Evolutionary conservation across 2,888 invertebrate species (phyloP).

Genomic region (Pantelozetes paolii): DNA sequence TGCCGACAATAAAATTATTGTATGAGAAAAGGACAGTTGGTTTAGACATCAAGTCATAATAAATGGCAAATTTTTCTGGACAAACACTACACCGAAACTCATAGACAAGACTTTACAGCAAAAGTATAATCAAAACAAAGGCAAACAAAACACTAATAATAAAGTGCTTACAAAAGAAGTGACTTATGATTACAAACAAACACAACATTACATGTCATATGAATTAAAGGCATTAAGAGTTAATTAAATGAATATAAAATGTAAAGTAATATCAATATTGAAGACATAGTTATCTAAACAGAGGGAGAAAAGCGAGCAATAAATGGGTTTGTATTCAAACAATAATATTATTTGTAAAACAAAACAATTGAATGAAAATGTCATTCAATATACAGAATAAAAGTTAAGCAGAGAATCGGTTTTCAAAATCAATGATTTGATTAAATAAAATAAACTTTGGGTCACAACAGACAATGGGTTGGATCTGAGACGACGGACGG

Average conservation of each 20-base stretch:
- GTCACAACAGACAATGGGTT: too few relatives aligned
- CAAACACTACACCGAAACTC: conserved; percentile 20
- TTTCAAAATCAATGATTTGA: too few relatives aligned
- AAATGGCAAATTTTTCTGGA: background rate
- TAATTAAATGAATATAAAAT: background rate
- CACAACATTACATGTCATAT: background rate
- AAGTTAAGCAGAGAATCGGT: too few relatives aligned
- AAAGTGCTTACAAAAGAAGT: background rate
- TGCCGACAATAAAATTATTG: background rate
- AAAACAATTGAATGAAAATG: conserved; percentile 46
- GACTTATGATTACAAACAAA: background rate
- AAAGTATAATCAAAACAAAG: conserved; percentile 14
- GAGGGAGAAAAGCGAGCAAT: conserved; percentile 41
- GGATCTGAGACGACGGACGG: too few relatives aligned
- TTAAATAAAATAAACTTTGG: too few relatives aligned
- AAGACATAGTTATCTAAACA: conserved; percentile 29
- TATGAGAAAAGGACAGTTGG: conserved; percentile 26
- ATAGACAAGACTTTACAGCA: background rate
- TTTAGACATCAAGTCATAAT: background rate
- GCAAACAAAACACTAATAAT: background rate
- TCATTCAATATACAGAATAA: background rate
- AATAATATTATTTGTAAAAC: conserved; percentile 47
- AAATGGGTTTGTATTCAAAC: conserved; percentile 37
- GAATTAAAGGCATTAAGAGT: background rate
- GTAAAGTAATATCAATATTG: background rate